Percentiles rank a stretch among this genome's conserved stretches.
phyloP scores from a whole-genome alignment of 2,888 invertebrate genomes.

The Tortrix viridana region DNA sequence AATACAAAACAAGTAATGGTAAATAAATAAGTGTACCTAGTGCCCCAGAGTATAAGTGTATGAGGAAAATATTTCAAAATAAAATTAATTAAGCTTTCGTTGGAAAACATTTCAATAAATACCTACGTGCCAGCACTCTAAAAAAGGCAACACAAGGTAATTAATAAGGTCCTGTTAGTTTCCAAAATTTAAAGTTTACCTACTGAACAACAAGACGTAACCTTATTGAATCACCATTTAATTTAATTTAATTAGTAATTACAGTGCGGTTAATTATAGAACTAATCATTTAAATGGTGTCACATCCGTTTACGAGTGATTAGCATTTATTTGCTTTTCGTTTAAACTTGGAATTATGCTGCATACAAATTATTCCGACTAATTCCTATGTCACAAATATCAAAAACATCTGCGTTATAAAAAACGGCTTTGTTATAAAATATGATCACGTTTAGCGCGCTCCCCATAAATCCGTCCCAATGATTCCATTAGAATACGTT shows the following conservation, averaged over 20 bases:
- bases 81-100: too few relatives aligned
- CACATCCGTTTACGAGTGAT: slow-evolving; percentile 10
- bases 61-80: too few relatives aligned
- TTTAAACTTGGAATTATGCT: background rate
- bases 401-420: slow-evolving; percentile 16
- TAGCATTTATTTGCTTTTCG: background rate
- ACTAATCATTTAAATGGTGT: slow-evolving; percentile 18
- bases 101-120: too few relatives aligned
- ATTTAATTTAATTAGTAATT: background rate
- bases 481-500: slow-evolving; percentile 37
- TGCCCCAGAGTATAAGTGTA: too few relatives aligned
- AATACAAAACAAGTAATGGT: too few relatives aligned
- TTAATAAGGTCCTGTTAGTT: too few relatives aligned
- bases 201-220: too few relatives aligned
- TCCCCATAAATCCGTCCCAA: slow-evolving; percentile 30
- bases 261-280: slow-evolving; percentile 2
- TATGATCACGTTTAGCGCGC: slow-evolving; percentile 17
- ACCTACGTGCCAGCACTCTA: too few relatives aligned
- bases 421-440: slow-evolving; percentile 25
- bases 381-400: slow-evolving; percentile 28
- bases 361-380: slow-evolving; percentile 21
- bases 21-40: too few relatives aligned
- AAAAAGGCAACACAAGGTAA: too few relatives aligned
- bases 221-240: background rate
- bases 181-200: too few relatives aligned